phyloP scores from a whole-genome alignment of 2,797 vertebrate species.

The Rhincodon typus region DNA sequence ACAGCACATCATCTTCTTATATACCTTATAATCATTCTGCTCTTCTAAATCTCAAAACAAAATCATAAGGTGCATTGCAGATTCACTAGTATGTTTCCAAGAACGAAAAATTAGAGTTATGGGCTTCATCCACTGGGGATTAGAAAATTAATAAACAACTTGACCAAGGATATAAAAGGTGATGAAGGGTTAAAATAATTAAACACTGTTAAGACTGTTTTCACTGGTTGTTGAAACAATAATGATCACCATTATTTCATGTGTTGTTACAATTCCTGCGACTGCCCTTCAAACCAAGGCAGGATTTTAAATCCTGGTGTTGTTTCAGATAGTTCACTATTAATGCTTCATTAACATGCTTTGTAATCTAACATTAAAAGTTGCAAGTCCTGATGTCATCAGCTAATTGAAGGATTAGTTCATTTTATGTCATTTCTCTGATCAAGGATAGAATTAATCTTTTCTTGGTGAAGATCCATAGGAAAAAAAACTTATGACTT shows the following conservation, averaged over 20 bases:
- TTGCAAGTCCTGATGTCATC: neutral
- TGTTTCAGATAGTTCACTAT: neutral
- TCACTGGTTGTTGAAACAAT: neutral
- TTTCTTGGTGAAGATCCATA: neutral
- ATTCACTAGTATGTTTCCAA: neutral
- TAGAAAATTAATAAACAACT: neutral
- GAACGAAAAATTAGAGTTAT: neutral
- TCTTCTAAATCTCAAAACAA: neutral
- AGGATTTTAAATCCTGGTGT: neutral
- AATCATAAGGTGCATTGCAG: neutral
- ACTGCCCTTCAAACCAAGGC: neutral
- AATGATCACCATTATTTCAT: neutral
- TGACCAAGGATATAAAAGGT: neutral
- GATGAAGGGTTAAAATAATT: neutral
- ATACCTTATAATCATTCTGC: too few relatives aligned
- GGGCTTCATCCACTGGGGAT: neutral
- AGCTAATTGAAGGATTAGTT: neutral
- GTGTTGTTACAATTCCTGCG: neutral
- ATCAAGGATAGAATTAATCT: neutral
- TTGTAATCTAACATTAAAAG: neutral
- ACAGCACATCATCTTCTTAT: too few relatives aligned
- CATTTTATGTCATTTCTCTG: neutral
- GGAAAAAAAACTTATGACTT: neutral
- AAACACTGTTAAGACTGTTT: neutral
- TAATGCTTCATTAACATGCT: neutral